These are phyloP conservation scores for Leptinotarsa rubiginosa DNA, from an alignment of 2,888 invertebrate species.

Conservation along the genomic window DNA sequence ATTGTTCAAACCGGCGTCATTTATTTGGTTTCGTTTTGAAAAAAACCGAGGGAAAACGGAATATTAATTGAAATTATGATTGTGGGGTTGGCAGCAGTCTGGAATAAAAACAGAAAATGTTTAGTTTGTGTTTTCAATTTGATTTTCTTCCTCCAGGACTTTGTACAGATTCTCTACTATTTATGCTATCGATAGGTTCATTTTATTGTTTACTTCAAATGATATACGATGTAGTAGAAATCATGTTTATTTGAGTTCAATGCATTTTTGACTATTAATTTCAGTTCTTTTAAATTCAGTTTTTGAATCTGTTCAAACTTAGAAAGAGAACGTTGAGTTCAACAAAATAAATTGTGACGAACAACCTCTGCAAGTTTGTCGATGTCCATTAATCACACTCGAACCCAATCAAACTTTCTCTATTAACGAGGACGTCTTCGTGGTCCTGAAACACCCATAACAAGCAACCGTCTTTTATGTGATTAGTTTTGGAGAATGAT, in stretches of 20 bases:
- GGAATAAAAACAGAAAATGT: conserved; percentile 49
- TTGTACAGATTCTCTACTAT: neutral
- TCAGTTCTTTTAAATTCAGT: too few species aligned
- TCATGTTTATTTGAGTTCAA: too few species aligned
- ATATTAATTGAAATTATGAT: conserved; percentile 57
- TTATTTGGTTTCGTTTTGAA: conserved; percentile 56
- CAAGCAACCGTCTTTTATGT: neutral
- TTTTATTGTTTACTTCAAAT: too few species aligned
- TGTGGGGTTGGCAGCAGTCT: conserved; percentile 45
- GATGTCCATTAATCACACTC: neutral
- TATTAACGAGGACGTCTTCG: neutral
- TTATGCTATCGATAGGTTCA: neutral
- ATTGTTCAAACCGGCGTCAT: conserved; percentile 62
- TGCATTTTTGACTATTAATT: too few species aligned
- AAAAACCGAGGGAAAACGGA: conserved; percentile 45
- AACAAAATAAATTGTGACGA: too few species aligned
- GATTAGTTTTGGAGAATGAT: conserved; percentile 4
- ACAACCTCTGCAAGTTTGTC: too few species aligned
- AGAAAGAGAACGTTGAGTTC: too few species aligned
- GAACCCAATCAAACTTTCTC: neutral
- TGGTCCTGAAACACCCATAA: neutral
- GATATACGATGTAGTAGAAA: too few species aligned
- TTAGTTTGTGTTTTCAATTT: conserved; percentile 29
- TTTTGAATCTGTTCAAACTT: too few species aligned
- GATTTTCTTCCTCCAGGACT: neutral